Base-by-base conservation (phyloP, 2,888 invertebrate genomes). In the Ennomos fuscantarius region DNA sequence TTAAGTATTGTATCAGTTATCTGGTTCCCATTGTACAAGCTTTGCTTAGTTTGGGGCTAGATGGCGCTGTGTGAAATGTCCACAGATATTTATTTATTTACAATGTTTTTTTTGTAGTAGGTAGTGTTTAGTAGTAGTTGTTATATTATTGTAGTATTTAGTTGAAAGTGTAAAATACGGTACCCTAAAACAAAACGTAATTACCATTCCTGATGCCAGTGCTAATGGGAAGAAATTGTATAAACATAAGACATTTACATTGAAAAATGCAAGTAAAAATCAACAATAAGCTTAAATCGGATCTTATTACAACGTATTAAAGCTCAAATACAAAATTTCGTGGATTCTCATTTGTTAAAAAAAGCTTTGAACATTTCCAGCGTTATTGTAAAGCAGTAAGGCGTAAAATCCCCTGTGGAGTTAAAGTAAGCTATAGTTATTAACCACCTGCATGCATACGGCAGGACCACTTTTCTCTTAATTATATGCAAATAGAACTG, bases 171-270 rank as follows among this genome's bases (percentile, higher is more conserved):
- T 24, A 6, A 24, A 24, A 24, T 6, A 24, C 58, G 39, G 54
- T 39, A 59, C 59, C 59, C 59, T 59, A 55, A 46, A 46, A 33
- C 34, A 12, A 54, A 69, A 74, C 72, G 40, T 63, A 60, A 64
- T 59, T 63, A 66, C 53, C 58, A 46, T 55, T 37, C 59, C 66
- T 73, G 70, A 78, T 77, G 71, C 68, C 49, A 45, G 58, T 68
- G 77, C 78, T 86, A 86, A 86, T 80, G 77, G 79, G 69, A 66
- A 74, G 73, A 77, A 83, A 82, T 79, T 76, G 73, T 81, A 67
- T 66, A 81, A 74, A 78, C 80, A 82, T 71, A 69, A 55, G 31
- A 45, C 47, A 39, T 36, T 5, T 3, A 40, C 10, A 15, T 41
- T 32, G 11, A 40, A 45, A 45, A 32, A 37, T 35, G 8, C 42